Evolutionary conservation across 2,797 vertebrate genomes (phyloP), one percentile per base, ranked within the genome.

Genomic region (Eulemur mongoz): DNA sequence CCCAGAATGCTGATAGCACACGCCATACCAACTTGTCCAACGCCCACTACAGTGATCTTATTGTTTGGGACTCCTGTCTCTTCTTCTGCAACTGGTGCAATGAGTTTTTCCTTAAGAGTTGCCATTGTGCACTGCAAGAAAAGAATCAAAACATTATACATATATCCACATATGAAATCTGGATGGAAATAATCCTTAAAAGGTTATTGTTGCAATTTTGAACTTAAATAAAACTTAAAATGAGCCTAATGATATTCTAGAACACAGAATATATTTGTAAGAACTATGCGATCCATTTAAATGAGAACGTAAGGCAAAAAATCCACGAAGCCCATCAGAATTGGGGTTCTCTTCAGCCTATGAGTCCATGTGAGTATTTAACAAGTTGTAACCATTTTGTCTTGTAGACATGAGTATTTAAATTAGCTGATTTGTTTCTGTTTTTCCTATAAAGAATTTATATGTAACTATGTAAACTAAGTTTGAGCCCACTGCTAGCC

Each of bases 21-120:
- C 0, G 99, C 99, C 99, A 99, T 99, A 81, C 99, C 99, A 75
- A 99, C 99, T 98, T 99, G 99, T 10, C 99, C 99, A 38, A 99
- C 99, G 0, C 99, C 99, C 7, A 99, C 99, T 35, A 99, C 96
- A 0, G 99, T 99, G 97, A 99, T 99, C 98, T 99, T 99, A 98
- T 99, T 99, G 98, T 98, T 99, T 9, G 99, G 99, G 4, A 92
- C 38, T 0, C 98, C 81, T 2, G 97, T 0, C 0, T 98, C 67
- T 3, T 72, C 97, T 5, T 97, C 95, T 0, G 98, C 97, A 57
- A 99, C 15, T 0, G 99, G 96, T 17, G 98, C 99, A 75, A 99
- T 99, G 92, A 99, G 98, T 95, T 99, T 99, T 89, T 99, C 98
- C 96, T 99, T 98, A 18, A 99, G 98, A 1, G 99, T 99, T 4